Conservation (phyloP, 2,113 vertebrate species). For the Gracilinanus agilis region DNA sequence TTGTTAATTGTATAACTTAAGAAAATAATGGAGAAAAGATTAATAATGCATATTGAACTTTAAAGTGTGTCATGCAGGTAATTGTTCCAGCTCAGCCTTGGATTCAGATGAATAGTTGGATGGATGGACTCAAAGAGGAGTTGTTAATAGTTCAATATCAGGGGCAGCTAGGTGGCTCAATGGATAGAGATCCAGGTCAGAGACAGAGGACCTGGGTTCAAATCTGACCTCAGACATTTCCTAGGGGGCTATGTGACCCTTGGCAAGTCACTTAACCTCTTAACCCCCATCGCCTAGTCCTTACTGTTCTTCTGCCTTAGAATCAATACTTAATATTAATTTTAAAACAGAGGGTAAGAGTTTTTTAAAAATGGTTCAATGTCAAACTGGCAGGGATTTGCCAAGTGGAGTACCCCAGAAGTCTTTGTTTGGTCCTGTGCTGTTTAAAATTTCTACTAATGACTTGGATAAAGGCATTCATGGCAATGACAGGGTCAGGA, state of each 20-base stretch:
- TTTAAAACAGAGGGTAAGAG: too few relatives aligned
- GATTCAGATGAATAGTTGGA: neutral
- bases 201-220: too few relatives aligned
- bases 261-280: too few relatives aligned
- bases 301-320: too few relatives aligned
- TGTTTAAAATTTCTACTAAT: neutral
- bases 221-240: too few relatives aligned
- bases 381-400: neutral
- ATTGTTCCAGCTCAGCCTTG: neutral
- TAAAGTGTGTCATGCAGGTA: neutral
- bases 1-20: neutral
- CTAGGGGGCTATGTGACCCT: too few relatives aligned
- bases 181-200: too few relatives aligned
- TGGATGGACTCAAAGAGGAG: neutral
- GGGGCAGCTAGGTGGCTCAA: too few relatives aligned
- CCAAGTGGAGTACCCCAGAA: neutral
- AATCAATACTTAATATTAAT: too few relatives aligned
- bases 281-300: too few relatives aligned
- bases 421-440: neutral
- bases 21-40: neutral
- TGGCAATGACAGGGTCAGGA: neutral
- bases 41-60: neutral
- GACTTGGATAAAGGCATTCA: neutral
- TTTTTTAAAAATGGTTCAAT: neutral
- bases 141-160: neutral